Base-by-base conservation (phyloP, 2,888 invertebrate genomes). In the Pammene aurita region DNA sequence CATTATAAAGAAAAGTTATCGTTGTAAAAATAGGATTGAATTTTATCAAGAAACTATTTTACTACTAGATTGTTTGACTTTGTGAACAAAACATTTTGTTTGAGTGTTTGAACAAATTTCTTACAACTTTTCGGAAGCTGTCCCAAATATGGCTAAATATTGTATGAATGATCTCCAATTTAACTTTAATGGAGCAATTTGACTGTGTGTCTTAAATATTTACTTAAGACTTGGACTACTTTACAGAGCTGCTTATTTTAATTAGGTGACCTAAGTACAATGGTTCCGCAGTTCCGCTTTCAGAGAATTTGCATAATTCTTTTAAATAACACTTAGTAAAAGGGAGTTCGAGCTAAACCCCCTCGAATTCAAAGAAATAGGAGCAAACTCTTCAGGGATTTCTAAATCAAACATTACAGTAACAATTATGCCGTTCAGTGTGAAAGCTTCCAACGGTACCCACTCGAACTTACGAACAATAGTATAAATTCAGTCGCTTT, bases 401-500 rank as follows among this genome's bases (percentile, higher is more conserved):
- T 48, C 55, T 52, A 46, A 66, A 63, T 58, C 18, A 61, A 64
- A 60, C 58, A 42, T 50, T 48, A 35, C 62, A n/a, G 35, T 46
- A 64, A 38, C 35, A 65, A 48, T 66, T 62, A 42, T 52, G 57
- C 16, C 14, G 61, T 44, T 66, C 48, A 42, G 42, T 48, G 41
- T 50, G 57, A 68, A 67, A 61, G 54, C 60, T 60, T 64, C 64
- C 54, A 58, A 46, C 41, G 14, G 48, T 64, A 64, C 70, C 64
- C 67, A 66, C 55, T 66, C 71, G 77, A 74, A 77, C 78, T 71
- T 83, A 84, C 80, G 80, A 85, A 85, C 84, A 87, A 84, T 84
- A 85, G 77, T 75, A 78, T 83, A 87, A 90, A 90, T 84, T 92
- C 92, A 92, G 92, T 92, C 92, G 90, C 89, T 85, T 89, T 91